These are phyloP conservation scores for Crossaster papposus DNA, from an alignment of 53 echinoderm and acorn worm species.

Conservation along the genomic window DNA sequence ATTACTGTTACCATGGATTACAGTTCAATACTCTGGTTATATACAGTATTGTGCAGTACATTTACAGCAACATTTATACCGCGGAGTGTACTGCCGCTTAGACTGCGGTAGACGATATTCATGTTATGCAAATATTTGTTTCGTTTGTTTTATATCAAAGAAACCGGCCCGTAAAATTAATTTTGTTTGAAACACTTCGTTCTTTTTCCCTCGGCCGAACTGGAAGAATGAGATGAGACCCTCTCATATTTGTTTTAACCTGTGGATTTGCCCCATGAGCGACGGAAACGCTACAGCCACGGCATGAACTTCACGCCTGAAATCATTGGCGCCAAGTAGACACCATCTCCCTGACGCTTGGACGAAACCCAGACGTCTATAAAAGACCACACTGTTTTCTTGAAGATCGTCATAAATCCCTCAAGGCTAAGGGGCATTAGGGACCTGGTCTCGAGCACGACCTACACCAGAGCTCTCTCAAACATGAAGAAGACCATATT, in stretches of 20 bases:
- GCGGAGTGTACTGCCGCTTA: too few relatives aligned
- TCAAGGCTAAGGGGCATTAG: slow-evolving; percentile 4
- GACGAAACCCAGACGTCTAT: slow-evolving; percentile 43
- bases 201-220: too few relatives aligned
- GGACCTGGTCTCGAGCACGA: slow-evolving; percentile 27
- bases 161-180: too few relatives aligned
- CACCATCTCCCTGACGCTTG: background rate
- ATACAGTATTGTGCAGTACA: too few relatives aligned
- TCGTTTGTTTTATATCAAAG: too few relatives aligned
- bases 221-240: background rate
- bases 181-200: too few relatives aligned
- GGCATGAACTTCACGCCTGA: background rate
- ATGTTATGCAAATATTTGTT: too few relatives aligned
- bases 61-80: too few relatives aligned
- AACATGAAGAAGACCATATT: slow-evolving; percentile 29
- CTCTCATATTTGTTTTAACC: background rate
- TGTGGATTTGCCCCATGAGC: background rate
- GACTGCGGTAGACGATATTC: too few relatives aligned
- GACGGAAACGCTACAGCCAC: background rate
- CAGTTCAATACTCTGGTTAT: too few relatives aligned
- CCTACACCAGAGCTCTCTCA: background rate
- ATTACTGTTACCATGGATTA: too few relatives aligned
- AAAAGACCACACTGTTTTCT: background rate
- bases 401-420: slow-evolving; percentile 52
- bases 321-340: background rate